A percentile compares a stretch with the other conserved stretches of the same genome.
phyloP scores from a whole-genome alignment of 2,797 vertebrate genomes.

The Synanceia verrucosa region DNA sequence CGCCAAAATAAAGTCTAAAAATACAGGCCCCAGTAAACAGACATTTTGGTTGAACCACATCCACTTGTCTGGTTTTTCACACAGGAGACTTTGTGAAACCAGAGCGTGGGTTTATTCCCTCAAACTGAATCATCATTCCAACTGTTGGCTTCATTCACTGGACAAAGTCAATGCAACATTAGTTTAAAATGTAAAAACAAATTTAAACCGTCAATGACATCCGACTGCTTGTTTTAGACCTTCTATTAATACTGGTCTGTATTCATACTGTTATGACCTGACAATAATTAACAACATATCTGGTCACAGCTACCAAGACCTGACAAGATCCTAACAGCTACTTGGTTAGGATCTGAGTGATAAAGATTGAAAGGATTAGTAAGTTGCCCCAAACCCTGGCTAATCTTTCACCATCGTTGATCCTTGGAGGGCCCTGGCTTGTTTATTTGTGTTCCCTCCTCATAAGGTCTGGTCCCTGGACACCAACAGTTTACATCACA shows the following conservation, averaged over 20 bases:
- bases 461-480: background rate
- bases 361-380: conserved; percentile 41
- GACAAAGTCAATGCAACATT: background rate
- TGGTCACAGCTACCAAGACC: conserved; percentile 15
- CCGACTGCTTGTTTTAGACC: background rate
- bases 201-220: background rate
- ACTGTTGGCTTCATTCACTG: background rate
- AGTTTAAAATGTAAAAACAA: background rate
- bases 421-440: conserved; percentile 12
- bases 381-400: conserved; percentile 29
- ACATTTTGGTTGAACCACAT: conserved; percentile 72
- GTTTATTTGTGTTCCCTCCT: conserved; percentile 10
- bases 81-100: conserved; percentile 47
- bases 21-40: conserved; percentile 67
- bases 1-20: conserved; percentile 58
- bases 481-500: background rate
- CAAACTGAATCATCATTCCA: conserved; percentile 10
- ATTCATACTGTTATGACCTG: background rate
- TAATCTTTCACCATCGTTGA: conserved; percentile 50
- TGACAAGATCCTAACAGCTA: background rate
- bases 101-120: conserved; percentile 42
- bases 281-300: conserved; percentile 33
- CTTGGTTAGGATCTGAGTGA: conserved; percentile 33
- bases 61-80: conserved; percentile 56
- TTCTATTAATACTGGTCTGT: background rate